These are phyloP conservation scores for Carcharodon carcharias DNA, from an alignment of 2,797 vertebrate genomes.

Conservation along the genomic window DNA sequence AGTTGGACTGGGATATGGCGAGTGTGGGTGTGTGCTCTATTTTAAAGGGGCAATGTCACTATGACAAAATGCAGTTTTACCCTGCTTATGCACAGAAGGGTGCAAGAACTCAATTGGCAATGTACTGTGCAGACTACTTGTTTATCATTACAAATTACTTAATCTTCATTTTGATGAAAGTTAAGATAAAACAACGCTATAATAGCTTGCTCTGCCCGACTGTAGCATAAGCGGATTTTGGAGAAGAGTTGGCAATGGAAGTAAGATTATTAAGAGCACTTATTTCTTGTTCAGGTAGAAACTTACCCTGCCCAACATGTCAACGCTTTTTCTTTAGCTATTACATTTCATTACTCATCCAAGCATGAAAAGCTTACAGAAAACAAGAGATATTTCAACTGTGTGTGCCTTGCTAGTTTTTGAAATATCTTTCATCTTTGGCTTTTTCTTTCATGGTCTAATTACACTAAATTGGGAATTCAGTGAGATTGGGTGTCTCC, in stretches of 20 bases:
- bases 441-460: constrained; percentile 6
- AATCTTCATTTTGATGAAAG: not conserved
- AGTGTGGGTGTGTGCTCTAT: not conserved
- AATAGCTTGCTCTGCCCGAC: not conserved
- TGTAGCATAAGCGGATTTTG: not conserved
- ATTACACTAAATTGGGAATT: not conserved
- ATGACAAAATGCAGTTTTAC: not conserved
- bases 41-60: not conserved
- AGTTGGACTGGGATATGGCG: not conserved
- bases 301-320: not conserved
- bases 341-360: not conserved
- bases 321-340: not conserved
- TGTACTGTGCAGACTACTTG: not conserved
- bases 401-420: not conserved
- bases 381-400: not conserved
- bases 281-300: not conserved
- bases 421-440: not conserved
- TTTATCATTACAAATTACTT: not conserved
- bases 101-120: not conserved
- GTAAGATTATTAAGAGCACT: not conserved
- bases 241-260: not conserved
- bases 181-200: not conserved
- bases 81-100: not conserved
- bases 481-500: not conserved
- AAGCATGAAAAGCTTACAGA: not conserved